phyloP scores from a whole-genome alignment of 2,797 vertebrate genomes.

The Acipenser oxyrinchus region DNA sequence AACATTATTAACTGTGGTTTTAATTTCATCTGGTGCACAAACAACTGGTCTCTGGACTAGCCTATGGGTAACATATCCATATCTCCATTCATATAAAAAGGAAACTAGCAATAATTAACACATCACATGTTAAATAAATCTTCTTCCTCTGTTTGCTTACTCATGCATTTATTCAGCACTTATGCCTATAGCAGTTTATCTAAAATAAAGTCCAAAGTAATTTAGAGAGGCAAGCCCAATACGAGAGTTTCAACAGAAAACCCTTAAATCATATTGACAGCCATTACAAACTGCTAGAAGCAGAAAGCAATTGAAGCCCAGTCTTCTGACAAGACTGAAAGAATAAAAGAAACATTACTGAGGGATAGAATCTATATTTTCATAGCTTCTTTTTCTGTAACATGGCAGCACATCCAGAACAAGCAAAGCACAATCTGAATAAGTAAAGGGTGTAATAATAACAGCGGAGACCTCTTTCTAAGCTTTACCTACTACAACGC shows the following conservation, averaged over 20 bases:
- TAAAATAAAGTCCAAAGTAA: constrained; percentile 65
- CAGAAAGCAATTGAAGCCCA: constrained; percentile 34
- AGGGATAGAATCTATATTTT: no score
- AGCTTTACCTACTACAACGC: no score
- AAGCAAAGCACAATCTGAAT: no score
- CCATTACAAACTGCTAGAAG: constrained; percentile 50
- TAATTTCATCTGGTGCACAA: background rate
- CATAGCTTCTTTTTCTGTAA: no score
- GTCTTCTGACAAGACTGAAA: background rate
- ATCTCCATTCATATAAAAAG: background rate
- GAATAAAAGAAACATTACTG: background rate
- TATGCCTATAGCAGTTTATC: constrained; percentile 52
- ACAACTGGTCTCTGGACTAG: background rate
- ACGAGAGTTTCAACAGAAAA: constrained; percentile 46
- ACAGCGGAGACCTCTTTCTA: no score
- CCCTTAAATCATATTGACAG: constrained; percentile 64
- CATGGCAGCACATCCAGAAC: no score
- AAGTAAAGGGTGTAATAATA: no score
- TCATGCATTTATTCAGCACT: constrained; percentile 59
- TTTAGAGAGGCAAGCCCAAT: constrained; percentile 51
- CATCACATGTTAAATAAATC: constrained; percentile 40
- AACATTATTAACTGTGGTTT: background rate
- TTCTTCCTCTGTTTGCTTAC: constrained; percentile 53
- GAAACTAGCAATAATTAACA: background rate
- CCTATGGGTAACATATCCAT: background rate